Evolutionary conservation across 2,888 invertebrate species (phyloP).

Genomic region (Caenorhabditis virilis): DNA sequence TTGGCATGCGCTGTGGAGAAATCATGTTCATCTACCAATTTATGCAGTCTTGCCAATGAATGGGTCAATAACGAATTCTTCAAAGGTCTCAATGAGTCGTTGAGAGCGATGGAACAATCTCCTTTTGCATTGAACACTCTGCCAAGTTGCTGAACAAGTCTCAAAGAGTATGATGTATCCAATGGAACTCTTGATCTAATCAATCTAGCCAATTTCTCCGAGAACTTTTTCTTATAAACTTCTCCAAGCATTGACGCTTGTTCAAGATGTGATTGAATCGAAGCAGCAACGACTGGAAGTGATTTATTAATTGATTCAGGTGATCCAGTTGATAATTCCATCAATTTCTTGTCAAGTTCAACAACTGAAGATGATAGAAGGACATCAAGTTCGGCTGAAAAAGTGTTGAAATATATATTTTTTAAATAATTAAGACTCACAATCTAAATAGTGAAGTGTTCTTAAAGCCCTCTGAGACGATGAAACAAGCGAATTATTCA

Average conservation of each 20-base stretch:
- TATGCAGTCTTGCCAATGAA: conserved; percentile 81
- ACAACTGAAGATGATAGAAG: conserved; percentile 35
- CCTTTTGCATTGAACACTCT: conserved; percentile 43
- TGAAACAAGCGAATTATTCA: conserved; percentile 57
- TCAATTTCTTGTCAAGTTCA: conserved; percentile 43
- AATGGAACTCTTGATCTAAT: conserved; percentile 45
- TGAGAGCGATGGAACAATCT: conserved; percentile 38
- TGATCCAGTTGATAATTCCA: conserved; percentile 30
- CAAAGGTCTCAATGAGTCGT: conserved; percentile 60
- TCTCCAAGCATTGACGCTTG: conserved; percentile 47
- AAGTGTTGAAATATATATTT: too few relatives aligned
- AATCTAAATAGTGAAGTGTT: conserved; percentile 44
- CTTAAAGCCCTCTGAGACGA: conserved; percentile 47
- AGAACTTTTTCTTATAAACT: conserved; percentile 33
- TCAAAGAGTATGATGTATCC: conserved; percentile 36
- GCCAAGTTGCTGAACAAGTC: conserved; percentile 52
- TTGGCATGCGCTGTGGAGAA: conserved; percentile 42
- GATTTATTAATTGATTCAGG: conserved; percentile 25
- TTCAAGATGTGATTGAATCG: conserved; percentile 47
- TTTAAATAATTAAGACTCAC: conserved; percentile 15
- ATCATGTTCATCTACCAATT: conserved; percentile 78
- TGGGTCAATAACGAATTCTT: conserved; percentile 68
- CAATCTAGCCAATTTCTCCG: conserved; percentile 47
- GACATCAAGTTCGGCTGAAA: conserved; percentile 44
- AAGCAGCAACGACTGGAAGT: conserved; percentile 37